Evolutionary conservation across 2,113 vertebrate genomes (phyloP).

Genomic region (Geococcyx californianus): DNA sequence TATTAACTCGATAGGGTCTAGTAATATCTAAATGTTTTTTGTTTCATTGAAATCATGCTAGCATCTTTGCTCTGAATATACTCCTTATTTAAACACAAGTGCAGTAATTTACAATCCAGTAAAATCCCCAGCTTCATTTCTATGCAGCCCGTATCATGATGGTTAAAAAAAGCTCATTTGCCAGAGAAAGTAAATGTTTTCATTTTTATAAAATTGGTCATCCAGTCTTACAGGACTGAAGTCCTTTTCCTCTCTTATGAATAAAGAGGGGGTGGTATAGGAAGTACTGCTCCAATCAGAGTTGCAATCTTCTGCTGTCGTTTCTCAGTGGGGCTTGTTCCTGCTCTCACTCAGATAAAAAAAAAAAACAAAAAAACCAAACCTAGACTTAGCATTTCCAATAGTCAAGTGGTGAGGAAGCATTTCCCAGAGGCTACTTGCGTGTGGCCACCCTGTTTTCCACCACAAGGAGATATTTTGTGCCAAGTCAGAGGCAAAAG

Average conservation of each 20-base stretch:
- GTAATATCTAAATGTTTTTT: neutral
- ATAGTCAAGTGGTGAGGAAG: neutral
- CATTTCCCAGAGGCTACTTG: neutral
- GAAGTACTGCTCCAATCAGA: neutral
- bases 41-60: constrained; percentile 5
- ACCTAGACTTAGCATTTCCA: neutral
- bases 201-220: neutral
- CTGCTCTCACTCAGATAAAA: neutral
- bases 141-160: neutral
- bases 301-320: neutral
- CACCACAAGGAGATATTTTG: neutral
- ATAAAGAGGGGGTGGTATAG: neutral
- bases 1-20: neutral
- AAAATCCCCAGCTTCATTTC: neutral
- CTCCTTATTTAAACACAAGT: constrained; percentile 1
- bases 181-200: neutral
- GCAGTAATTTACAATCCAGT: neutral
- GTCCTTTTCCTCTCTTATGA: neutral
- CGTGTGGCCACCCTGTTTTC: neutral
- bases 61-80: neutral
- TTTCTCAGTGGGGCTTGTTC: neutral
- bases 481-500: too few species aligned
- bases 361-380: neutral
- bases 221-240: neutral
- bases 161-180: constrained; percentile 20